Conservation (phyloP, 1,140 invertebrate genomes). For the Drosophila leontia region DNA sequence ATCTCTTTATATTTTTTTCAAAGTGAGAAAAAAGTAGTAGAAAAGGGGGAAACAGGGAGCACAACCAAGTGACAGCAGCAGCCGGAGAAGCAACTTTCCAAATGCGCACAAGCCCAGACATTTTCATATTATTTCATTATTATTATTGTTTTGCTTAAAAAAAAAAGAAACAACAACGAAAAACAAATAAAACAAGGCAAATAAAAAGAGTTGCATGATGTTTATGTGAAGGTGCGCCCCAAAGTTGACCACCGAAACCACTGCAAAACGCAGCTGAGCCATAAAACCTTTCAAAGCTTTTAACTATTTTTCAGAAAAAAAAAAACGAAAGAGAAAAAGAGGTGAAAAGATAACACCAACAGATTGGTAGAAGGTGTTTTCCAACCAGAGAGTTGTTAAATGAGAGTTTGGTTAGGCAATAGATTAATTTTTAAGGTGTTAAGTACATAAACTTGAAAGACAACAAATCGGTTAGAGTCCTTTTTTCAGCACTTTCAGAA, state of each 20-base stretch:
- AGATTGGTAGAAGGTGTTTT: conserved; percentile 10
- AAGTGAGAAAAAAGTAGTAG: conserved; percentile 3
- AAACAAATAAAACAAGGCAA: conserved; percentile 31
- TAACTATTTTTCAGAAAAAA: conserved; percentile 19
- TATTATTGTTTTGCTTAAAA: conserved; percentile 67
- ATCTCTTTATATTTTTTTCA: not conserved
- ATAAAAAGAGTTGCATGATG: conserved; percentile 56
- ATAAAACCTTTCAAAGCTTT: conserved; percentile 49
- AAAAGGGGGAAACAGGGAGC: conserved; percentile 9
- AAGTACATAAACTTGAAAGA: not conserved
- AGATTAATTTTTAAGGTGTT: conserved; percentile 14
- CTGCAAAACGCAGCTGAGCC: conserved; percentile 46
- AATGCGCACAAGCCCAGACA: conserved; percentile 49
- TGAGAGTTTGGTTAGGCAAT: conserved; percentile 18
- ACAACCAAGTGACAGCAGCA: conserved; percentile 64
- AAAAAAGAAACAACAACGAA: conserved; percentile 12
- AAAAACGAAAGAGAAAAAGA: not conserved
- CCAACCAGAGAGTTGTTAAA: not conserved
- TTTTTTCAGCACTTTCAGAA: not conserved
- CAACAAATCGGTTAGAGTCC: too few relatives aligned
- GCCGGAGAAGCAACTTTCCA: conserved; percentile 75
- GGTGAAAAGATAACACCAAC: conserved; percentile 8
- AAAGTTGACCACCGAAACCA: conserved; percentile 45
- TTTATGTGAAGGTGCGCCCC: conserved; percentile 38
- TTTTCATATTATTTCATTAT: conserved; percentile 72